Percentiles rank a stretch among this genome's conserved stretches.
Conservation (phyloP, 2,113 vertebrate species). For the Dolichotis patagonum region DNA sequence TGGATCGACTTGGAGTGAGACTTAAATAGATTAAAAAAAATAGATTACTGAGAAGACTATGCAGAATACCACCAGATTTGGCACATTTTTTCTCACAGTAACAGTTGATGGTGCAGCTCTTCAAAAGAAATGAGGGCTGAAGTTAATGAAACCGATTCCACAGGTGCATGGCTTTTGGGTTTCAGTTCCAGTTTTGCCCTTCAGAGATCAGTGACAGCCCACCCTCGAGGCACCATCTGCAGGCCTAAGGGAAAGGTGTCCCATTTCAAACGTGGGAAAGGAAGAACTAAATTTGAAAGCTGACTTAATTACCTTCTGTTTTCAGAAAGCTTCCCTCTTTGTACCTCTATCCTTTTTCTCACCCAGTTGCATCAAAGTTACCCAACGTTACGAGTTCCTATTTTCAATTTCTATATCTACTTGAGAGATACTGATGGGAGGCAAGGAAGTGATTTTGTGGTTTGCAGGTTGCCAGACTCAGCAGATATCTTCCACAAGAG, state of each 20-base stretch:
- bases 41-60: neutral
- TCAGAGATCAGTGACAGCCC: constrained; percentile 1
- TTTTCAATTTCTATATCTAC: constrained; percentile 62
- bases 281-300: constrained; percentile 5
- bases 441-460: neutral
- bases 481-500: neutral
- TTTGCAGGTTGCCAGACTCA: neutral
- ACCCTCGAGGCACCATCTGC: constrained; percentile 45
- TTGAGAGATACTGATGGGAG: constrained; percentile 22
- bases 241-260: constrained; percentile 43
- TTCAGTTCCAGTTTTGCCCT: constrained; percentile 74
- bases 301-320: neutral
- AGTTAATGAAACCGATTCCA: neutral
- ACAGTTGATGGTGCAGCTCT: neutral
- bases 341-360: neutral
- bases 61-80: neutral
- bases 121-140: neutral
- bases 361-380: neutral
- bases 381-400: constrained; percentile 17
- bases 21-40: too few species aligned
- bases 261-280: constrained; percentile 60
- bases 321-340: constrained; percentile 11
- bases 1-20: neutral
- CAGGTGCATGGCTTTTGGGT: constrained; percentile 70
- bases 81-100: too few species aligned